Evolutionary conservation across 2,888 invertebrate genomes (phyloP).

Genomic region (Noctua pronuba): DNA sequence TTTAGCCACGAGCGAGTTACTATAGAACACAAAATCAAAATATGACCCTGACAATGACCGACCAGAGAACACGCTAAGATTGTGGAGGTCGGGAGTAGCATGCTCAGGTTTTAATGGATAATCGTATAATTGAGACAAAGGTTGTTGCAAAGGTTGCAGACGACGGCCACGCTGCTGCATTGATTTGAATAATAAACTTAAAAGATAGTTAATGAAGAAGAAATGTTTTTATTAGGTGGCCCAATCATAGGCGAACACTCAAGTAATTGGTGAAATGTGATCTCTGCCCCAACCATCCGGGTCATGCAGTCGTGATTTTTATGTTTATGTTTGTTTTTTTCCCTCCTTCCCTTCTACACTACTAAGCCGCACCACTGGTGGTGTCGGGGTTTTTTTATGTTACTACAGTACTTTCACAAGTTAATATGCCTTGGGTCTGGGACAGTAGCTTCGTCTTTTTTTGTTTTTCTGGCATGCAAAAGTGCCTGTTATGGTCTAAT

Average conservation of each 20-base stretch:
- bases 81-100: neutral
- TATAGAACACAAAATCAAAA: neutral
- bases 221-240: neutral
- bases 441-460: no score
- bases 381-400: no score
- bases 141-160: slow-evolving; percentile 21
- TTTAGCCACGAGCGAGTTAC: no score
- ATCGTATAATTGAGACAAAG: slow-evolving; percentile 42
- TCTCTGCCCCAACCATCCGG: no score
- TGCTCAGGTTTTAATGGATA: slow-evolving; percentile 16
- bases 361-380: no score
- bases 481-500: no score
- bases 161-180: neutral
- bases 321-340: no score
- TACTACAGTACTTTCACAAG: no score
- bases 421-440: no score
- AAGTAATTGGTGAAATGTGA: neutral
- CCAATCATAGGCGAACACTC: neutral
- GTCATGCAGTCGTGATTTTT: no score
- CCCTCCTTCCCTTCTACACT: no score
- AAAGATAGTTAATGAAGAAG: neutral
- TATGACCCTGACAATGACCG: slow-evolving; percentile 22
- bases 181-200: neutral
- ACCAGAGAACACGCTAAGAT: neutral
- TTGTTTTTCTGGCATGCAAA: no score